Conservation (phyloP, 1,140 invertebrate genomes). For the Oreohelix idahoensis region DNA sequence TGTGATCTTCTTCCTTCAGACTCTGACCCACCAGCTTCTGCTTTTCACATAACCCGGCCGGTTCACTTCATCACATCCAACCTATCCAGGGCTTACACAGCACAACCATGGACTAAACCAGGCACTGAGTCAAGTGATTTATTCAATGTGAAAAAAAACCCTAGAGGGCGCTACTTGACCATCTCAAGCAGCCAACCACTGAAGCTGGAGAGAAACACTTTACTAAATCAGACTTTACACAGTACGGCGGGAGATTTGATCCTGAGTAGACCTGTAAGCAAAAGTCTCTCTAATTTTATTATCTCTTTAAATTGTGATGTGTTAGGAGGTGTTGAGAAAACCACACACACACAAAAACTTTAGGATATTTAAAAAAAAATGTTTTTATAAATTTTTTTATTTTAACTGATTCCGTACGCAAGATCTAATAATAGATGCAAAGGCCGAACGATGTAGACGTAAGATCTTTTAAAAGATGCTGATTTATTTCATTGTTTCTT, state of each 20-base stretch:
- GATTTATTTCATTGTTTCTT: too few species aligned
- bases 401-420: too few species aligned
- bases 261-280: conserved; percentile 53
- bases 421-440: too few species aligned
- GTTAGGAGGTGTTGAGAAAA: too few species aligned
- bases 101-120: conserved; percentile 45
- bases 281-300: too few species aligned
- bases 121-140: conserved; percentile 35
- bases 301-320: too few species aligned
- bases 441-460: too few species aligned
- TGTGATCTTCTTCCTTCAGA: too few species aligned
- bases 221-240: conserved; percentile 52
- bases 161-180: conserved; percentile 84
- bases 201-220: conserved; percentile 57
- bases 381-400: too few species aligned
- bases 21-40: background rate
- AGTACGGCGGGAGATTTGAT: conserved; percentile 64
- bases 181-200: conserved; percentile 81
- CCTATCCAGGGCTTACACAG: conserved; percentile 23
- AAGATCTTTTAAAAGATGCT: too few species aligned
- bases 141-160: conserved; percentile 53
- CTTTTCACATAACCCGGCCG: conserved; percentile 15
- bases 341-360: too few species aligned
- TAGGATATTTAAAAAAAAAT: too few species aligned
- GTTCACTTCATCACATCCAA: background rate